Evolutionary conservation across 2,113 vertebrate genomes (phyloP).

Genomic region (Tylochromis polylepis): DNA sequence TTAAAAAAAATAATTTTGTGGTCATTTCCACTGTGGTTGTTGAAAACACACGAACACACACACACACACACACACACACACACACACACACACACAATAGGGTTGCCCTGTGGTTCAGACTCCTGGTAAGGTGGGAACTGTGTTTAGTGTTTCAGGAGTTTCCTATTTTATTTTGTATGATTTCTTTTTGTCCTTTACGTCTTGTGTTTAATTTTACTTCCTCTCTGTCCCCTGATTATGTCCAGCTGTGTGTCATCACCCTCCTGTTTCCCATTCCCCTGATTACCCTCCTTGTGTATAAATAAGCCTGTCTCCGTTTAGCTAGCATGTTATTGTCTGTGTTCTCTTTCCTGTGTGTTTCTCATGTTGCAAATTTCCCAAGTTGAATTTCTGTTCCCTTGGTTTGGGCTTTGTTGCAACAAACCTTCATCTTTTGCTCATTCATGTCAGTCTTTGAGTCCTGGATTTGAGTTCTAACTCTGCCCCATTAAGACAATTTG

Average conservation of each 20-base stretch:
- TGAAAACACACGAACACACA: not conserved
- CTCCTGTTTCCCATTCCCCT: not conserved
- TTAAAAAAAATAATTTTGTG: not conserved
- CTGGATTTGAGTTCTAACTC: not conserved
- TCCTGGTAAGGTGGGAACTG: not conserved
- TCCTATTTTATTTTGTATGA: not conserved
- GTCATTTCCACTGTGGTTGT: not conserved
- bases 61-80: not conserved
- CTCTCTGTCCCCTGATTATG: not conserved
- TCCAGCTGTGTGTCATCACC: not conserved
- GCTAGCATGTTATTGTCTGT: fast-evolving
- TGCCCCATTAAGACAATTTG: not conserved
- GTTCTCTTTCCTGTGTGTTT: not conserved
- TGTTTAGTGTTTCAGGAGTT: too few species aligned
- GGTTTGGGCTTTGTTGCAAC: not conserved
- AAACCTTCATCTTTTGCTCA: not conserved
- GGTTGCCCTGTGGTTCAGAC: not conserved
- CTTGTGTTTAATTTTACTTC: not conserved
- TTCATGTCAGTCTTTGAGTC: not conserved
- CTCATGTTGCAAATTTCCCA: not conserved
- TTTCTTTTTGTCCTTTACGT: not conserved
- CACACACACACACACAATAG: not conserved
- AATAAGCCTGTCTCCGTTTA: not conserved
- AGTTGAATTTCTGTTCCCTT: not conserved
- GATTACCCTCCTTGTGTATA: not conserved